A percentile compares a stretch with the other conserved stretches of the same genome.
Conservation (phyloP, 2,113 vertebrate species). For the Prionailurus bengalensis region DNA sequence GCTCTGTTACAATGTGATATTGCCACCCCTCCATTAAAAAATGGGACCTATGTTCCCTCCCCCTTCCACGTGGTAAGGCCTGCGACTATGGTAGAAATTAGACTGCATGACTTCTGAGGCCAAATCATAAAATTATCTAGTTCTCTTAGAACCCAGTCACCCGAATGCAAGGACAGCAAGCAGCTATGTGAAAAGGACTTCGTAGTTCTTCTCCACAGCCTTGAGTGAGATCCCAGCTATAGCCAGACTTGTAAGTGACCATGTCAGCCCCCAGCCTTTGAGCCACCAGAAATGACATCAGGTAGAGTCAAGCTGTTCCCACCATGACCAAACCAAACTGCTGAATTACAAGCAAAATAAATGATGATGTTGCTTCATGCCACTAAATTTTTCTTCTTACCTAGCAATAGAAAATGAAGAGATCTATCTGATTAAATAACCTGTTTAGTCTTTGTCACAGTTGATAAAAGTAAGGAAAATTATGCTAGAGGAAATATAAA, state of each 20-base stretch:
- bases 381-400: conserved; percentile 21
- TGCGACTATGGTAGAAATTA: background rate
- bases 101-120: background rate
- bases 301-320: background rate
- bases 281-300: background rate
- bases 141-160: background rate
- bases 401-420: conserved; percentile 1
- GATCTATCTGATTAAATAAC: background rate
- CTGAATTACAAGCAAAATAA: conserved; percentile 41
- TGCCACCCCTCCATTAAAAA: background rate
- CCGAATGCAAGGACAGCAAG: background rate
- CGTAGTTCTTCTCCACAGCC: background rate
- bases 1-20: background rate
- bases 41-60: background rate
- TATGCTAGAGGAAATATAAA: conserved; percentile 5
- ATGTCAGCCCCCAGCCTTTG: background rate
- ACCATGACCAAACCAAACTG: background rate
- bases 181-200: background rate
- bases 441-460: background rate
- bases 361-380: conserved; percentile 16
- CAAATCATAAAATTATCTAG: background rate
- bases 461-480: background rate
- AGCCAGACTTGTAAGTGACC: background rate
- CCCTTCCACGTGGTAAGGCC: background rate
- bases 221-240: background rate